Percentiles rank a stretch among this genome's conserved stretches.
These are phyloP conservation scores for Lathronympha strigana DNA, from an alignment of 2,888 invertebrate genomes.

Conservation along the genomic window DNA sequence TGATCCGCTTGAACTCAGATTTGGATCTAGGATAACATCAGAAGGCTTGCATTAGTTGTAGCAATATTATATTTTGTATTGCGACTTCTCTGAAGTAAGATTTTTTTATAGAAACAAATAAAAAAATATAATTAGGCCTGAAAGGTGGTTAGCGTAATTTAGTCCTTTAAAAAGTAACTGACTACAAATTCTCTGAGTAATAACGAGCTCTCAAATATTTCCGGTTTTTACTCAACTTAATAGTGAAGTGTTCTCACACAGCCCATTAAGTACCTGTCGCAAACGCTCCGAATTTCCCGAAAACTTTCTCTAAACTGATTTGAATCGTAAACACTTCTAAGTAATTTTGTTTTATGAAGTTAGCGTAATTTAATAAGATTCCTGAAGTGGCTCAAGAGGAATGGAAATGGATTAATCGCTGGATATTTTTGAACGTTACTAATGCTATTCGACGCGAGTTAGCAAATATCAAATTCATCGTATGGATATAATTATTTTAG, in stretches of 20 bases:
- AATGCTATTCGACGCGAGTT: no score
- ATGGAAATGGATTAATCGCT: neutral
- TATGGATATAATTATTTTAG: no score
- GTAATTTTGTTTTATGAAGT: constrained; percentile 10
- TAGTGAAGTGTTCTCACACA: constrained; percentile 3
- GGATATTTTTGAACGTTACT: neutral
- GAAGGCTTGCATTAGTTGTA: neutral
- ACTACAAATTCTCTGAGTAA: no score
- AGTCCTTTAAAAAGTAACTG: no score
- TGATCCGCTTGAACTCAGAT: constrained; percentile 8
- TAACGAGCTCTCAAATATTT: neutral
- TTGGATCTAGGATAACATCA: neutral
- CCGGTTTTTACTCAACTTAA: neutral
- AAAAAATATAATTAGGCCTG: no score
- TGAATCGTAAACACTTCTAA: constrained; percentile 4
- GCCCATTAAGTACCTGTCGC: constrained; percentile 3
- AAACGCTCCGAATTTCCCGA: neutral
- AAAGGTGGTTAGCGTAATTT: no score
- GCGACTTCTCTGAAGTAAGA: no score
- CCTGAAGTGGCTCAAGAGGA: neutral
- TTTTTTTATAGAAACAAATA: no score
- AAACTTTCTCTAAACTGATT: constrained; percentile 4
- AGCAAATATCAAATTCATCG: no score
- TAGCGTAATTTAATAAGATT: constrained; percentile 6
- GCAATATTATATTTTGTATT: no score